Evolutionary conservation across 2,888 invertebrate species (phyloP), one percentile per base, ranked within the genome.

Genomic region (Drymonia ruficornis): DNA sequence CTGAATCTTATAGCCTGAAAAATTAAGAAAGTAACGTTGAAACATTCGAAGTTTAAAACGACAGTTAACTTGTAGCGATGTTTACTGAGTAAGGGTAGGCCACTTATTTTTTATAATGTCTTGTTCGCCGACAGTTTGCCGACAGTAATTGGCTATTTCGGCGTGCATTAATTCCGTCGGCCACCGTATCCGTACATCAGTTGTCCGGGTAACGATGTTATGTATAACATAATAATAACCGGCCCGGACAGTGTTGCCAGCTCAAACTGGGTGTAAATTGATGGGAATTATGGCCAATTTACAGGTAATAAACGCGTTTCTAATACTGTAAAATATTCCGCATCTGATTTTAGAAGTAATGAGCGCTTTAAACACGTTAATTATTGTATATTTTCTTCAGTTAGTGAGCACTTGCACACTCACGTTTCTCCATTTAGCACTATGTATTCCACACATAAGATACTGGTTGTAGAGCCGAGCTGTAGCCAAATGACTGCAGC

Each of bases 91-190:
- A 34, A 59, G 54, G 47, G 54, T 58, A 47, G 42, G 13, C n/a
- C 28, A 49, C 38, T 50, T 38, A 53, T 46, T 55, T 55, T 62
- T 62, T 57, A 53, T 47, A 62, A 54, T 50, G 56, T 54, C 60
- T 59, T 59, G 56, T 23, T 45, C 45, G 43, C 19, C 19, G 43
- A 44, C 43, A 19, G 1, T 67, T 64, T 59, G 53, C 57, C 43
- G 31, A 47, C 45, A 42, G 52, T 65, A 64, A 68, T 68, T 65
- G 67, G 55, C 55, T 60, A 65, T 68, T 66, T 58, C 49, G 65
- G 47, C 55, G 50, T 55, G 34, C 50, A 60, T 59, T 61, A 64
- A 64, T 65, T 60, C 55, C 55, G 53, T 48, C 45, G 45, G 43
- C 52, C 40, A 46, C 47, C 23, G 51, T 50, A 51, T 60, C 52